Percentiles rank a stretch among this genome's conserved stretches.
phyloP scores from a whole-genome alignment of 2,113 vertebrate genomes.

The Tragelaphus scriptus region DNA sequence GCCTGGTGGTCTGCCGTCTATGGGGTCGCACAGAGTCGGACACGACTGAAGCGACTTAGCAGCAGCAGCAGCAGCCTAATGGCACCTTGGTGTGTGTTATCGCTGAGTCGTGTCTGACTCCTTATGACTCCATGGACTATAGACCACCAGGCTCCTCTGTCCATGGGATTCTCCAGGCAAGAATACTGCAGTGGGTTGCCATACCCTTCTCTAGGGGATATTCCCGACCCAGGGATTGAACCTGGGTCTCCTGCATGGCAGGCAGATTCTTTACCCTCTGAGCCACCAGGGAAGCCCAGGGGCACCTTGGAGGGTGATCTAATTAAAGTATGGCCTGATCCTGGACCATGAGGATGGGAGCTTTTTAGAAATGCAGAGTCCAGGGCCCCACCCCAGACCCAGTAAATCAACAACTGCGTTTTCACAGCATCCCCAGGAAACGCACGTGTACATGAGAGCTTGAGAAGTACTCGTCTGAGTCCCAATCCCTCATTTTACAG shows the following conservation, averaged over 20 bases:
- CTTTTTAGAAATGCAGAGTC: not conserved
- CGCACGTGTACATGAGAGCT: fast-evolving
- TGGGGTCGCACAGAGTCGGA: no score
- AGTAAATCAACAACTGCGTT: not conserved
- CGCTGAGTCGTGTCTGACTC: fast-evolving
- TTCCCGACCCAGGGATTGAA: not conserved
- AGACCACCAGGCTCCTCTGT: not conserved
- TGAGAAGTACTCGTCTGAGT: not conserved
- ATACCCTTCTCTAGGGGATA: not conserved
- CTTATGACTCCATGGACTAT: not conserved
- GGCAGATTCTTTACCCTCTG: not conserved
- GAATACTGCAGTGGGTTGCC: not conserved
- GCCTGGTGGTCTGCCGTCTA: no score
- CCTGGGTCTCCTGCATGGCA: not conserved
- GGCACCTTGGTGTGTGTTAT: not conserved
- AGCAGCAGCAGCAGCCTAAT: not conserved
- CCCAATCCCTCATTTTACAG: not conserved
- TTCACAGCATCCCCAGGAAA: not conserved
- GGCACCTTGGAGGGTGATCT: not conserved
- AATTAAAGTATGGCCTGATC: not conserved
- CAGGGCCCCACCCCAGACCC: not conserved
- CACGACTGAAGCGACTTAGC: no score
- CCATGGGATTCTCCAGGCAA: not conserved
- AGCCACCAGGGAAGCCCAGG: not conserved
- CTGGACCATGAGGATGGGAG: not conserved